A percentile compares a stretch with the other conserved stretches of the same genome.
Conservation (phyloP, 2,888 invertebrate genomes). For the Cyaniris semiargus region DNA sequence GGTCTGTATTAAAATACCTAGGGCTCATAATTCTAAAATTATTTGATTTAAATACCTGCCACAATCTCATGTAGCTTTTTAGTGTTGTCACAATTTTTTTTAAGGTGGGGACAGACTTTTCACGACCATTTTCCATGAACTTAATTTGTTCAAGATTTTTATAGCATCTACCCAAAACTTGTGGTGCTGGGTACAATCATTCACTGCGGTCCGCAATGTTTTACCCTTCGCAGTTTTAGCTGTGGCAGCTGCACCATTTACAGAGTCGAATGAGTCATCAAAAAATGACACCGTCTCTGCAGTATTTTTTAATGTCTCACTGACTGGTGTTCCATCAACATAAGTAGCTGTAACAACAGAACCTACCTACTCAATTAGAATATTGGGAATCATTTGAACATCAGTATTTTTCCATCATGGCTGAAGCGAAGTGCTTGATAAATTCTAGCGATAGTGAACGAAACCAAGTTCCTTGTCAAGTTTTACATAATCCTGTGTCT, state of each 20-base stretch:
- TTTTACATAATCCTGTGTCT: too few relatives aligned
- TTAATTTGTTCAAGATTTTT: conserved; percentile 7
- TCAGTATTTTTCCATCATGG: too few relatives aligned
- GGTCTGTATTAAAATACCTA: conserved; percentile 13
- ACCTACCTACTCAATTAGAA: too few relatives aligned
- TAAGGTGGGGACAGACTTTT: conserved; percentile 12
- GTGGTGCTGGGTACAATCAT: neutral
- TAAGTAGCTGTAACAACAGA: neutral
- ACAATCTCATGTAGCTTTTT: neutral
- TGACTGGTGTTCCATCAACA: neutral
- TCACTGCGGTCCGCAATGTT: conserved; percentile 3
- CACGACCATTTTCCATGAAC: neutral
- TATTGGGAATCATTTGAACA: too few relatives aligned
- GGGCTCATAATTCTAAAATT: conserved; percentile 16
- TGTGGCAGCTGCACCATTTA: conserved; percentile 1
- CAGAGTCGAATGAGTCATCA: neutral
- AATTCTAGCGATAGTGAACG: too few relatives aligned
- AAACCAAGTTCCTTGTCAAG: too few relatives aligned
- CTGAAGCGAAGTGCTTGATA: too few relatives aligned
- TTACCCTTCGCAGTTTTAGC: neutral
- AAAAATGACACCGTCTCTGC: neutral
- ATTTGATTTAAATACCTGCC: conserved; percentile 2
- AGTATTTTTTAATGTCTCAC: neutral
- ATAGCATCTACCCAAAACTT: conserved; percentile 6
- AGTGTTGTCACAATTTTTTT: conserved; percentile 5